Base-by-base conservation (phyloP, 2,113 vertebrate genomes). In the Lampris megalopsis region DNA sequence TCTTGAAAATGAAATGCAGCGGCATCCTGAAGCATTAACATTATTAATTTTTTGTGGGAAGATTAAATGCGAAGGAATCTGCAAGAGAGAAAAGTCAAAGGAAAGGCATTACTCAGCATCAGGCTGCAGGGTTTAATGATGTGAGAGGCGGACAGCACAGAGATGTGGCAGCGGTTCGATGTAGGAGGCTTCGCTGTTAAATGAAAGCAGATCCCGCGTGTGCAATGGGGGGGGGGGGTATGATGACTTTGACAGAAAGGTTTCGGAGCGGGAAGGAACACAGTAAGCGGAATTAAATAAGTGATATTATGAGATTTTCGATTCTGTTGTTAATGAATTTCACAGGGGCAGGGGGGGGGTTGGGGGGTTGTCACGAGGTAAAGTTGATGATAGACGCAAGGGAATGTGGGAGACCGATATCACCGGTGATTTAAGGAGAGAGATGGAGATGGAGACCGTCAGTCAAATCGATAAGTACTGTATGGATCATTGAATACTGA, bases 241-340 rank as follows among this genome's bases (percentile, higher is more conserved):
- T 59, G 58, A 64, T n/a, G 40, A 41, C 45, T 72, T 40, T 63
- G 36, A 68, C 63, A 68, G 63, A 54, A 65, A 36, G 1, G 0
- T 2, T 35, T 63, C 42, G 37, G 7, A 48, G 37, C 5, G 6
- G 40, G 35, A 62, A 62, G 38, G 49, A 49, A 68, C 6, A n/a
- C 13, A 63, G 48, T 47, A 40, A 35, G 62, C 59, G 43, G 35
- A n/a, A 41, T 41, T 24, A 63, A 43, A 64, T 60, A 8, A 56
- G 1, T 53, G 47, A 66, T 58, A 13, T 52, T 35, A 63, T 5
- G 7, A 35, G 60, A 9, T 0, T 37, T 10, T 45, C 13, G 45
- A 38, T 58, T 73, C 49, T 40, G 35, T 1, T 2, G 6, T 56
- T 60, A 41, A 49, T 62, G 8, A 57, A 42, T 56, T 13, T 62